Base-by-base conservation (phyloP, 2,797 vertebrate genomes). In the Enoplosus armatus region DNA sequence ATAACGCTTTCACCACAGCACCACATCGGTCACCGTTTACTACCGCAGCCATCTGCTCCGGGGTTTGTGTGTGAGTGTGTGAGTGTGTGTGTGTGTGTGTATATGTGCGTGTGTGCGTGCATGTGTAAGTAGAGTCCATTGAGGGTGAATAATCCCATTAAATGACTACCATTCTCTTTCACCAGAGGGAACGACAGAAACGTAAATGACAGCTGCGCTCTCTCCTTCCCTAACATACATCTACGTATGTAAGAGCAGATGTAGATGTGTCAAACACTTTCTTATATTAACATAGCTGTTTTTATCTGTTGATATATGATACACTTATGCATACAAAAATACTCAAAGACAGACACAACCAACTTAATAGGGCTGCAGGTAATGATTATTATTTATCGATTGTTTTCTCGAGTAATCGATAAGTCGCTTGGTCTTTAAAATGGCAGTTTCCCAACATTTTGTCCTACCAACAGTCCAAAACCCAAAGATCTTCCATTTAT, bases 131-230 rank as follows among this genome's bases (percentile, higher is more conserved):
- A 16, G 82, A 89, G 89, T 94, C 89, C 78, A 94, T 88, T 91
- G 89, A 92, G 79, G 83, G 72, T 68, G 87, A 92, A 93, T 94
- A 93, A 94, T 94, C 89, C 72, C 89, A 94, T 93, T 94, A 93
- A 93, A 92, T 86, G 87, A 86, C 90, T 59, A 90, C 91, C 73
- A 67, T 83, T 91, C 87, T 83, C 80, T 88, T 91, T 87, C 80
- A 89, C 60, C 82, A 60, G 82, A 88, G 85, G 61, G 56, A 83
- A 61, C 37, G 47, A 63, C 83, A 74, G 45, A 79, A 80, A 89
- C 10, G 4, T 82, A 90, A 84, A 83, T 79, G 87, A 80, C 93
- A 93, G 90, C 92, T 92, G 91, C 37, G 78, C 70, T 48, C 53
- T 47, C 62, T 50, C 24, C 68, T 26, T 16, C 51, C 47, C 37